These are phyloP conservation scores for Neuroscelio doddi DNA, from an alignment of 2,888 invertebrate species.

Conservation along the genomic window DNA sequence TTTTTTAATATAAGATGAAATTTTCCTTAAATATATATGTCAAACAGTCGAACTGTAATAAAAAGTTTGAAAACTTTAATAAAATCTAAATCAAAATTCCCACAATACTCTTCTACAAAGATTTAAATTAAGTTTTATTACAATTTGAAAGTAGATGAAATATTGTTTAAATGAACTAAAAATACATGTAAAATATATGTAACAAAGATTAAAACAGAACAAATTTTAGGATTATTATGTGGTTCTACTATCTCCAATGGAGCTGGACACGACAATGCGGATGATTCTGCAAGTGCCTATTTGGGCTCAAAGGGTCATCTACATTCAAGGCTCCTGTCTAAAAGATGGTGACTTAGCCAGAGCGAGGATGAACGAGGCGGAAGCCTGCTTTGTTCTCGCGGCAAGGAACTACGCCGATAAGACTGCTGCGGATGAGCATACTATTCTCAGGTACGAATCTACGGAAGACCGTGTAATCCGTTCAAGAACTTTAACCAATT, in stretches of 20 bases:
- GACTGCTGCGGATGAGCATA: slow-evolving; percentile 91
- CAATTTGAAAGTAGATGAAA: too few species aligned
- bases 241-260: slow-evolving; percentile 96
- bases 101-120: too few species aligned
- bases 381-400: slow-evolving; percentile 97
- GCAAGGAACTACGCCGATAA: slow-evolving; percentile 97
- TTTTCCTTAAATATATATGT: too few species aligned
- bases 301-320: slow-evolving; percentile 98
- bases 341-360: slow-evolving; percentile 96
- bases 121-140: too few species aligned
- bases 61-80: too few species aligned
- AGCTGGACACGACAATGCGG: slow-evolving; percentile 97
- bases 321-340: slow-evolving; percentile 93
- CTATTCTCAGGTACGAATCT: slow-evolving; percentile 75
- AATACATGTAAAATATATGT: too few species aligned
- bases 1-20: too few species aligned
- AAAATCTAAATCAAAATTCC: too few species aligned
- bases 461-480: slow-evolving; percentile 8
- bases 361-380: slow-evolving; percentile 97
- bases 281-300: slow-evolving; percentile 98
- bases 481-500: slow-evolving; percentile 14
- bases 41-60: too few species aligned
- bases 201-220: too few species aligned
- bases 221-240: slow-evolving; percentile 89
- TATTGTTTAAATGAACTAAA: too few species aligned